Conservation (phyloP, 2,888 invertebrate genomes). For the Axea sp. region DNA sequence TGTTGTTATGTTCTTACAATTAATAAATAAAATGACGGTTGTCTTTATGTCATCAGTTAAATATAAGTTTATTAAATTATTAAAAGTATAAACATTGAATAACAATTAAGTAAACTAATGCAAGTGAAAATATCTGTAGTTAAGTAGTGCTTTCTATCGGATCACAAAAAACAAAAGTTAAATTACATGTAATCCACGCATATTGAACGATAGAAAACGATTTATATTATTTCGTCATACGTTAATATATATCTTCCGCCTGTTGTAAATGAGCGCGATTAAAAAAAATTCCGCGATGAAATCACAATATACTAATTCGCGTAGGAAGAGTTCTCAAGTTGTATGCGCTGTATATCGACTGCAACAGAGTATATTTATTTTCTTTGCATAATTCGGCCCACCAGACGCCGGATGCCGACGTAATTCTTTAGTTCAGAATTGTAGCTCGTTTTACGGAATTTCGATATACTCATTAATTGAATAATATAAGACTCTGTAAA, state of each 20-base stretch:
- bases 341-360: conserved; percentile 54
- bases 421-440: conserved; percentile 61
- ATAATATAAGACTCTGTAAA: background rate
- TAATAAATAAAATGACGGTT: too few species aligned
- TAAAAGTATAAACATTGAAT: too few species aligned
- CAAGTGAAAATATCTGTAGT: too few species aligned
- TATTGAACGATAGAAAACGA: conserved; percentile 50
- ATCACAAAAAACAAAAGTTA: conserved; percentile 17
- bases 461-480: conserved; percentile 1
- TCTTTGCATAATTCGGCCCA: conserved; percentile 70
- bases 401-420: conserved; percentile 64
- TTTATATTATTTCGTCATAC: conserved; percentile 58
- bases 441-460: conserved; percentile 58
- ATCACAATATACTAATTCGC: conserved; percentile 63
- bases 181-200: conserved; percentile 48
- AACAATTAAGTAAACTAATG: too few species aligned
- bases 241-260: conserved; percentile 61
- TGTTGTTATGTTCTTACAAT: too few species aligned
- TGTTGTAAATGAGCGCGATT: conserved; percentile 54
- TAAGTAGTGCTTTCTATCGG: background rate
- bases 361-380: conserved; percentile 65
- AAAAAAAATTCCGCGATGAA: conserved; percentile 57
- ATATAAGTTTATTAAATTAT: too few species aligned
- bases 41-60: too few species aligned
- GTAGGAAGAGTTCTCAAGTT: conserved; percentile 58